phyloP scores from a whole-genome alignment of 2,888 invertebrate genomes.

The Mycalesis mineus region DNA sequence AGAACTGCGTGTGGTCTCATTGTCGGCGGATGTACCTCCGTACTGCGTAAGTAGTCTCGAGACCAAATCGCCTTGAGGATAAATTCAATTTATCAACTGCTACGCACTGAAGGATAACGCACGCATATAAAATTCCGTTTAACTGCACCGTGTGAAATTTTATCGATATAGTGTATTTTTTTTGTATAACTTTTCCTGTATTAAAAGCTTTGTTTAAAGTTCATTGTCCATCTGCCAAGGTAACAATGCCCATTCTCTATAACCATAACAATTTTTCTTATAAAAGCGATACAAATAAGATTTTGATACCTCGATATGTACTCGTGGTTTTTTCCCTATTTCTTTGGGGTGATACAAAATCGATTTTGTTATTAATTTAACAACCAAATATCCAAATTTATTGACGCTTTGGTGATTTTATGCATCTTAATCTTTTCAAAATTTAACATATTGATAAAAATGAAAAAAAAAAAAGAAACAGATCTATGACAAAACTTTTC shows the following conservation, averaged over 20 bases:
- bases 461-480: too few species aligned
- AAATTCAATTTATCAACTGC: constrained; percentile 25
- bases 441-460: too few species aligned
- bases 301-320: too few species aligned
- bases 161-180: constrained; percentile 2
- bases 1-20: constrained; percentile 15
- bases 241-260: not conserved
- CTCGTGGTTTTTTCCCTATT: too few species aligned
- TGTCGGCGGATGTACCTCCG: constrained; percentile 26
- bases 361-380: too few species aligned
- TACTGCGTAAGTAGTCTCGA: too few species aligned
- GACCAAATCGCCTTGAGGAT: constrained; percentile 23
- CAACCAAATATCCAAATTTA: too few species aligned
- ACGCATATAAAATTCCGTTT: constrained; percentile 3
- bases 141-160: not conserved
- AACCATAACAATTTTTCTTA: not conserved
- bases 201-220: not conserved
- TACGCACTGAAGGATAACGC: constrained; percentile 19
- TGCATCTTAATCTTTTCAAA: too few species aligned
- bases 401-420: too few species aligned
- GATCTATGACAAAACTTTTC: too few species aligned
- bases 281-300: too few species aligned
- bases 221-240: constrained; percentile 3
- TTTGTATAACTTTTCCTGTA: constrained; percentile 7
- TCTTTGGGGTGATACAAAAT: too few species aligned